These are phyloP conservation scores for Burhinus oedicnemus DNA, from an alignment of 2,113 vertebrate genomes.

Conservation along the genomic window DNA sequence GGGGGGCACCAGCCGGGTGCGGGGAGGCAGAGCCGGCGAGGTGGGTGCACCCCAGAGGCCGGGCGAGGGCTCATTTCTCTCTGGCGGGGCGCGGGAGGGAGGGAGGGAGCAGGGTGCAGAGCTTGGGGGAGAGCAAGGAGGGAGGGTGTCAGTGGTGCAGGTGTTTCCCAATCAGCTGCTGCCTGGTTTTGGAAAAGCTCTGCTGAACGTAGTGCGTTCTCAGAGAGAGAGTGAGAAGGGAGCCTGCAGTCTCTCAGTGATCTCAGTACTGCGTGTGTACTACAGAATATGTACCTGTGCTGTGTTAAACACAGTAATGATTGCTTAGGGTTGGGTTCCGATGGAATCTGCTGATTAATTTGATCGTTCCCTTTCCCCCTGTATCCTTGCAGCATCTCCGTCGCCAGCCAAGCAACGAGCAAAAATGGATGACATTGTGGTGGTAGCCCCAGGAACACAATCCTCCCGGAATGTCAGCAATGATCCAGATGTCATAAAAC, in stretches of 20 bases:
- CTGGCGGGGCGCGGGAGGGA: not conserved
- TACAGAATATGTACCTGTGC: rapidly evolving
- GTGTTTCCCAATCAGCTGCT: not conserved
- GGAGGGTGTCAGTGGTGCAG: not conserved
- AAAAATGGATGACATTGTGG: conserved; percentile 98
- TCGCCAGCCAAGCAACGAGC: conserved; percentile 94
- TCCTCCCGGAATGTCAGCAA: conserved; percentile 91
- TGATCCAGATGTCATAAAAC: conserved; percentile 96
- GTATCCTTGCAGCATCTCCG: conserved; percentile 77
- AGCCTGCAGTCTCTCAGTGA: rapidly evolving
- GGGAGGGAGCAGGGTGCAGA: not conserved
- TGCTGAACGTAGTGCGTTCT: rapidly evolving
- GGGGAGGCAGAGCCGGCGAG: not conserved
- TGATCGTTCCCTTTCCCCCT: not conserved
- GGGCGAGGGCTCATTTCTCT: not conserved
- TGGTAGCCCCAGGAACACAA: conserved; percentile 93
- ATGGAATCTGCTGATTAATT: not conserved
- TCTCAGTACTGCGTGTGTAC: rapidly evolving
- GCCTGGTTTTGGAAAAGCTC: not conserved
- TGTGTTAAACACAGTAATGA: rapidly evolving
- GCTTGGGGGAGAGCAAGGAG: not conserved
- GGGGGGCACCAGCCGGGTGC: not conserved
- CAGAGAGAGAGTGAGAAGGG: not conserved
- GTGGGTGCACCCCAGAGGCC: not conserved
- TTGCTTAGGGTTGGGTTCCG: not conserved